phyloP scores from a whole-genome alignment of 2,888 invertebrate species.

The Caenorhabditis sp. region DNA sequence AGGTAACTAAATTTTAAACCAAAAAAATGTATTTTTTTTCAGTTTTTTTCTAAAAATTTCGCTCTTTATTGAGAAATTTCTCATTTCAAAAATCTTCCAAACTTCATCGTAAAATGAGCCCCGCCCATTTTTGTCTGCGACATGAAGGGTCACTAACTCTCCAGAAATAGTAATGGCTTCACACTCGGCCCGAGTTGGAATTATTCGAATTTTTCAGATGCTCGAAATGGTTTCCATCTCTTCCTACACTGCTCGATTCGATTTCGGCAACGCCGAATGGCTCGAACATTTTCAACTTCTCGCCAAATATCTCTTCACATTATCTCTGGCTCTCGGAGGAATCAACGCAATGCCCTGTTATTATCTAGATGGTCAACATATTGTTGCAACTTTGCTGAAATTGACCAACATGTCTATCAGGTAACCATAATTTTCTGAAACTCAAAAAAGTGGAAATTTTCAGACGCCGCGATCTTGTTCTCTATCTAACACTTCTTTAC shows the following conservation, averaged over 20 bases:
- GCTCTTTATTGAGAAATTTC: no score
- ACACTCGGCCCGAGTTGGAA: background rate
- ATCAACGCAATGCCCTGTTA: conserved; percentile 91
- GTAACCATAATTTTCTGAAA: conserved; percentile 7
- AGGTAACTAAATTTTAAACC: no score
- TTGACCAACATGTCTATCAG: conserved; percentile 14
- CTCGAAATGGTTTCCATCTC: conserved; percentile 44
- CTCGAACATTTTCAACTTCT: conserved; percentile 41
- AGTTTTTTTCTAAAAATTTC: no score
- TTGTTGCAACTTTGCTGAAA: conserved; percentile 75
- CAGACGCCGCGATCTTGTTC: conserved; percentile 47
- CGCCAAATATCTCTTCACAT: conserved; percentile 75
- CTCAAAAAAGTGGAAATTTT: conserved; percentile 10
- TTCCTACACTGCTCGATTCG: conserved; percentile 28
- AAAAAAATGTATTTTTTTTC: no score
- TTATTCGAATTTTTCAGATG: conserved; percentile 34
- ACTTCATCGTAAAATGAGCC: no score
- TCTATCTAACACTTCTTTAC: conserved; percentile 36
- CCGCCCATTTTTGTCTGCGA: no score
- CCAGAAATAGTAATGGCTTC: conserved; percentile 4
- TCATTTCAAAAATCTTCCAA: no score
- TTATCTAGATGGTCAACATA: conserved; percentile 90
- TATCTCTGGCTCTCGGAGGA: conserved; percentile 87
- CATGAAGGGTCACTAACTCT: no score
- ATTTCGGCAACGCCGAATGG: conserved; percentile 23